Conservation (phyloP, 2,888 invertebrate genomes). For the Pachliopta kotzebuea region DNA sequence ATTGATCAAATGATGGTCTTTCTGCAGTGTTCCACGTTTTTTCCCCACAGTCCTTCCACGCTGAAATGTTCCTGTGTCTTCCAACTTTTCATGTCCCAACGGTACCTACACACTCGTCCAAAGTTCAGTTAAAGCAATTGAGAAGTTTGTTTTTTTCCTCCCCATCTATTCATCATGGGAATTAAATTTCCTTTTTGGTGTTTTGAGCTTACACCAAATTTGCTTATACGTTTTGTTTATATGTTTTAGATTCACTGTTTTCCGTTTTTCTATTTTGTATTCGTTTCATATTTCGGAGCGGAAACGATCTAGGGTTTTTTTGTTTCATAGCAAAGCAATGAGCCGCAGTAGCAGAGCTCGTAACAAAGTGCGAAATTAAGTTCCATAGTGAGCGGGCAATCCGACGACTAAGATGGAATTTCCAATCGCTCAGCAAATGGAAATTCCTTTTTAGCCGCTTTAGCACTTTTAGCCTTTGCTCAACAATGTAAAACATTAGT, state of each 20-base stretch:
- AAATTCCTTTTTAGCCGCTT: neutral
- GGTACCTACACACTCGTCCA: neutral
- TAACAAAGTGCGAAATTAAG: neutral
- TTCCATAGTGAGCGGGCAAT: neutral
- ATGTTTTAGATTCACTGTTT: too few species aligned
- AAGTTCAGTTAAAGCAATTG: conserved; percentile 3
- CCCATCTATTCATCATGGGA: neutral
- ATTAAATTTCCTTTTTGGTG: neutral
- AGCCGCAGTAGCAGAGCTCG: neutral
- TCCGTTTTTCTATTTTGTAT: too few species aligned
- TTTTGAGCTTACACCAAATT: neutral
- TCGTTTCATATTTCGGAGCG: too few species aligned
- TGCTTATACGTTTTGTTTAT: too few species aligned
- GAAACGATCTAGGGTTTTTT: too few species aligned
- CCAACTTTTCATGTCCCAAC: conserved; percentile 4
- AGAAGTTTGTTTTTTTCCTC: neutral
- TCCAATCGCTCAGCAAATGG: neutral
- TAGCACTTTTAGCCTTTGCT: neutral
- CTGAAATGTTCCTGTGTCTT: neutral
- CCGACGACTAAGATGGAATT: neutral
- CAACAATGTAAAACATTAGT: too few species aligned
- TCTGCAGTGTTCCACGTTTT: too few species aligned
- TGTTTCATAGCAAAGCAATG: too few species aligned
- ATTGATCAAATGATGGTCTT: too few species aligned
- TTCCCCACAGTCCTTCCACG: too few species aligned